These are phyloP conservation scores for Chlorospingus flavigularis DNA, from an alignment of 2,797 vertebrate species.

Conservation along the genomic window DNA sequence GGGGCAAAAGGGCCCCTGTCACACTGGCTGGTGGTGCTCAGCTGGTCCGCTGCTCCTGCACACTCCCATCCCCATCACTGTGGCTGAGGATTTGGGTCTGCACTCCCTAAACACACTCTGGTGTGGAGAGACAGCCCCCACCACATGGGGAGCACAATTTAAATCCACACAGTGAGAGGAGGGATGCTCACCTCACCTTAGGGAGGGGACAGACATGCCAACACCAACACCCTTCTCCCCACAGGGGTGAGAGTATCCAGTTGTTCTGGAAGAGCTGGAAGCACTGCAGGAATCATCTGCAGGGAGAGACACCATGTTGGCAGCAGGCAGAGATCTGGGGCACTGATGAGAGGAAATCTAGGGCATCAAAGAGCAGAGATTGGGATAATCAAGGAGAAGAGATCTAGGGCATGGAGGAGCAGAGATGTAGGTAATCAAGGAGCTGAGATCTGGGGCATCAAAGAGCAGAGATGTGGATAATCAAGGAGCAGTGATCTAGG, in stretches of 20 bases:
- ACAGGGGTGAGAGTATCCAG: background rate
- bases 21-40: background rate
- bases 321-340: slow-evolving; percentile 15
- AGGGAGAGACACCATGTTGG: background rate
- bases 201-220: background rate
- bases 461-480: background rate
- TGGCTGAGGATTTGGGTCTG: background rate
- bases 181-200: background rate
- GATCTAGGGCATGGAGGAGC: background rate
- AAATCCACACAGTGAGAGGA: rapidly evolving
- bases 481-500: background rate
- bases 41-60: background rate
- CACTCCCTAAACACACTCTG: background rate
- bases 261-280: background rate
- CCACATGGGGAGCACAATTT: rapidly evolving
- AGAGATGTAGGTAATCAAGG: slow-evolving; percentile 24
- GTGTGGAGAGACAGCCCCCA: background rate
- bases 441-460: background rate
- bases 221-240: background rate
- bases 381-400: background rate
- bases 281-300: background rate
- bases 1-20: background rate
- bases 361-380: slow-evolving; percentile 24
- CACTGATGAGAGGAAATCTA: slow-evolving; percentile 8
- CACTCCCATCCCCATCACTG: rapidly evolving